phyloP scores from a whole-genome alignment of 2,888 invertebrate species.

The Amphipoea lucens region DNA sequence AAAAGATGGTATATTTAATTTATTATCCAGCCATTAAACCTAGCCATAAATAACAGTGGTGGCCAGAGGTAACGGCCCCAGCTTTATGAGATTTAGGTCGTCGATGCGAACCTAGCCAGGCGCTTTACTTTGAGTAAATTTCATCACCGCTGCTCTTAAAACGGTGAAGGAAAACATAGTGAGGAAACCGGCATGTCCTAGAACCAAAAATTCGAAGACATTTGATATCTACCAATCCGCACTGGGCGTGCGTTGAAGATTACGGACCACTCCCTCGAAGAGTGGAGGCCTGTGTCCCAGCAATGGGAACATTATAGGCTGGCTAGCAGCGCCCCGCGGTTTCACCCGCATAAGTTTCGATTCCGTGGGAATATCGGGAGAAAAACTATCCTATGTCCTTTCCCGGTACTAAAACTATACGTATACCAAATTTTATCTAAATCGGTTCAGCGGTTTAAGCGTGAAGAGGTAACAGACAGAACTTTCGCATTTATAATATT shows the following conservation, averaged over 20 bases:
- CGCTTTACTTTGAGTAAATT: too few relatives aligned
- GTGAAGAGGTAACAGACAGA: too few relatives aligned
- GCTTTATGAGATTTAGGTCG: neutral
- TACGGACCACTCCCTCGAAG: too few relatives aligned
- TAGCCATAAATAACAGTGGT: neutral
- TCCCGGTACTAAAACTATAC: too few relatives aligned
- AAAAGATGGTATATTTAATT: constrained; percentile 26
- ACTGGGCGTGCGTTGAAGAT: neutral
- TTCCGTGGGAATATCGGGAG: too few relatives aligned
- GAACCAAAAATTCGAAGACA: neutral
- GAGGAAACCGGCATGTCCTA: neutral
- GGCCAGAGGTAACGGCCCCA: neutral
- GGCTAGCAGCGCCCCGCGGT: too few relatives aligned
- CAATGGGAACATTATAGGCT: neutral
- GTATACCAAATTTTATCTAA: too few relatives aligned
- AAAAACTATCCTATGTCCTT: too few relatives aligned
- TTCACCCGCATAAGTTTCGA: too few relatives aligned
- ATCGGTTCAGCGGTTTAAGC: too few relatives aligned
- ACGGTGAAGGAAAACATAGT: neutral
- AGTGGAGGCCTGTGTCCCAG: neutral
- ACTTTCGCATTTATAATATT: too few relatives aligned
- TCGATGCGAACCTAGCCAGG: neutral
- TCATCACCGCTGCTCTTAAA: neutral
- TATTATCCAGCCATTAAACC: constrained; percentile 14
- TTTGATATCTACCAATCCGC: neutral